Evolutionary conservation across 1,140 invertebrate genomes (phyloP).

Genomic region (Lethrus apterus): DNA sequence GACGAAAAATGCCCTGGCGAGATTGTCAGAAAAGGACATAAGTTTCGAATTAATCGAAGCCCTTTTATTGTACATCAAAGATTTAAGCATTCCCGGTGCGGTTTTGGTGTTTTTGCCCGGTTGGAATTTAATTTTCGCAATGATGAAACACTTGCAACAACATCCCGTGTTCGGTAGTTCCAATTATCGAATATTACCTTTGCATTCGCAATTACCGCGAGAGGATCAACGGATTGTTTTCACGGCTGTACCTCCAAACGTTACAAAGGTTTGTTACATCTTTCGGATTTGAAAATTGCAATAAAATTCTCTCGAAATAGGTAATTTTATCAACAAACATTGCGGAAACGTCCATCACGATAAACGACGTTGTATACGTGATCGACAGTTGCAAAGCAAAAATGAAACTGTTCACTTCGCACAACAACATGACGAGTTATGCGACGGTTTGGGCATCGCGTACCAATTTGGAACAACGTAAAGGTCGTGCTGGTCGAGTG

Average conservation of each 20-base stretch:
- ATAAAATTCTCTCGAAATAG: slow-evolving; percentile 37
- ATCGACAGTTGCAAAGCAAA: slow-evolving; percentile 94
- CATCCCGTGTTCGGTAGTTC: slow-evolving; percentile 66
- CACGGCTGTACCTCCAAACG: slow-evolving; percentile 60
- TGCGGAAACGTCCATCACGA: slow-evolving; percentile 92
- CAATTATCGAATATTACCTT: slow-evolving; percentile 66
- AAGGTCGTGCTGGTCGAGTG: slow-evolving; percentile 85
- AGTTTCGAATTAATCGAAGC: slow-evolving; percentile 88
- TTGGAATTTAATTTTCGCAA: slow-evolving; percentile 89
- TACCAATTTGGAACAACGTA: slow-evolving; percentile 86
- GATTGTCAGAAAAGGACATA: slow-evolving; percentile 81
- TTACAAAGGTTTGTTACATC: slow-evolving; percentile 55
- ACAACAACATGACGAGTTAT: slow-evolving; percentile 94
- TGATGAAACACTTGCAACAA: slow-evolving; percentile 78
- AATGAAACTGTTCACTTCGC: slow-evolving; percentile 90
- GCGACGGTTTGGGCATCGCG: slow-evolving; percentile 88
- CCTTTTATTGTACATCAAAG: slow-evolving; percentile 68
- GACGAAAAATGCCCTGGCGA: slow-evolving; percentile 64
- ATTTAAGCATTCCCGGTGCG: slow-evolving; percentile 67
- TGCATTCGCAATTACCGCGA: slow-evolving; percentile 85
- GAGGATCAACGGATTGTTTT: slow-evolving; percentile 88
- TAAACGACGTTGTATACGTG: slow-evolving; percentile 94
- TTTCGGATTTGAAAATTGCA: too few species aligned
- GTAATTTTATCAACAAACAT: slow-evolving; percentile 89
- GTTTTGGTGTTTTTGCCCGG: slow-evolving; percentile 89